phyloP scores from a whole-genome alignment of 1,140 invertebrate species.

The Panagrolaimus sp. region DNA sequence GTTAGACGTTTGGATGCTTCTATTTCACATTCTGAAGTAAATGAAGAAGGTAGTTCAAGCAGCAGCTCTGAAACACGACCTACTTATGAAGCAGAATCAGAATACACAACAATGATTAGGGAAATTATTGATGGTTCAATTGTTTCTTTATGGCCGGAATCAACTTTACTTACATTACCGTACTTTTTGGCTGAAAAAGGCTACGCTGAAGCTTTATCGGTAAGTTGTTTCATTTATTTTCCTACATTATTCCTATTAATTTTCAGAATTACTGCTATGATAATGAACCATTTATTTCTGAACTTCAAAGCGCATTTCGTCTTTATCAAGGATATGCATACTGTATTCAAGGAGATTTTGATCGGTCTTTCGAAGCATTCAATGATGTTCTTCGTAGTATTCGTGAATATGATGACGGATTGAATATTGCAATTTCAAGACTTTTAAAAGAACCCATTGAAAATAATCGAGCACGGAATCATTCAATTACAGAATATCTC shows the following conservation, averaged over 20 bases:
- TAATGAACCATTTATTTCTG: slow-evolving; percentile 7
- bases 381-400: neutral
- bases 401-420: neutral
- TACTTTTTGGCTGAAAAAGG: slow-evolving; percentile 5
- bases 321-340: neutral
- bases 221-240: neutral
- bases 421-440: slow-evolving; percentile 8
- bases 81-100: neutral
- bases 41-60: neutral
- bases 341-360: neutral
- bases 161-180: neutral
- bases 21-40: neutral
- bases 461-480: neutral
- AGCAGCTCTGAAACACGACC: neutral
- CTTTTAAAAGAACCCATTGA: slow-evolving; percentile 1
- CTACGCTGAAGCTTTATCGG: neutral
- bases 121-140: slow-evolving; percentile 13
- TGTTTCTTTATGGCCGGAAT: slow-evolving; percentile 3
- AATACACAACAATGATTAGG: neutral
- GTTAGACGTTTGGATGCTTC: neutral
- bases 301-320: neutral
- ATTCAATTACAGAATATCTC: neutral
- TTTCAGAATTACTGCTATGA: slow-evolving; percentile 1
- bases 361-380: neutral
- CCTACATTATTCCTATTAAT: neutral